Evolutionary conservation across 2,113 vertebrate species (phyloP).

Genomic region (Coracopsis vasa): DNA sequence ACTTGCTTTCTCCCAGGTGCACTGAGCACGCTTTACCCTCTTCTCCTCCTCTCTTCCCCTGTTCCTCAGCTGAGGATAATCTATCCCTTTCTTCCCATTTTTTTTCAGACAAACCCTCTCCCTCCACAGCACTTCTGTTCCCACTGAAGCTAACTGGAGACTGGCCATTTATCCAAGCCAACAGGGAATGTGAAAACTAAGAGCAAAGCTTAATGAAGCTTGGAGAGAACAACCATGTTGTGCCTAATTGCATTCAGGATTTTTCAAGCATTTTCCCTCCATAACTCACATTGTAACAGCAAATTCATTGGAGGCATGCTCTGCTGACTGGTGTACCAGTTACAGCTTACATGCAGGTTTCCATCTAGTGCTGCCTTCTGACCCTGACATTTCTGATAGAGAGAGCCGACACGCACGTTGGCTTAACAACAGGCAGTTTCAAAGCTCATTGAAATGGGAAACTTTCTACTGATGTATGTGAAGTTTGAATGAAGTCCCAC

Average conservation of each 20-base stretch:
- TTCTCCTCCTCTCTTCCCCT: not conserved
- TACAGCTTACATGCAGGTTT: not conserved
- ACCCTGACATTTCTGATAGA: not conserved
- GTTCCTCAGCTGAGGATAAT: not conserved
- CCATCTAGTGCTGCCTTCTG: slow-evolving; percentile 27
- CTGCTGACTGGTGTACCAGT: slow-evolving; percentile 11
- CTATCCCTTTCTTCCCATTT: not conserved
- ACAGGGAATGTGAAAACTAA: slow-evolving; percentile 33
- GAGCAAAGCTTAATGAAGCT: slow-evolving; percentile 61
- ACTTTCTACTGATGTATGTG: not conserved
- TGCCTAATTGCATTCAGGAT: slow-evolving; percentile 42
- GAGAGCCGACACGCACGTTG: fast-evolving
- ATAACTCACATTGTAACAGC: not conserved
- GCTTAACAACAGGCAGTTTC: not conserved
- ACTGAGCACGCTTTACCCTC: not conserved
- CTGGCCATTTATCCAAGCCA: slow-evolving; percentile 10
- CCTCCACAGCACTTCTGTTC: not conserved
- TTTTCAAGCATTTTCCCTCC: slow-evolving; percentile 47
- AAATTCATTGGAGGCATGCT: slow-evolving; percentile 22
- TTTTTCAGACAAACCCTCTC: not conserved
- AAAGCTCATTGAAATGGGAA: slow-evolving; percentile 27
- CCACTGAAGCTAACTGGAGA: not conserved
- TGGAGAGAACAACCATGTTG: slow-evolving; percentile 43
- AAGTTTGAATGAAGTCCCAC: not conserved
- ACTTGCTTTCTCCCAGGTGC: not conserved